Evolutionary conservation across 35 echinoderm and acorn worm genomes (phyloP), one percentile per base, ranked within the genome.

Genomic region (Amphiura filiformis): DNA sequence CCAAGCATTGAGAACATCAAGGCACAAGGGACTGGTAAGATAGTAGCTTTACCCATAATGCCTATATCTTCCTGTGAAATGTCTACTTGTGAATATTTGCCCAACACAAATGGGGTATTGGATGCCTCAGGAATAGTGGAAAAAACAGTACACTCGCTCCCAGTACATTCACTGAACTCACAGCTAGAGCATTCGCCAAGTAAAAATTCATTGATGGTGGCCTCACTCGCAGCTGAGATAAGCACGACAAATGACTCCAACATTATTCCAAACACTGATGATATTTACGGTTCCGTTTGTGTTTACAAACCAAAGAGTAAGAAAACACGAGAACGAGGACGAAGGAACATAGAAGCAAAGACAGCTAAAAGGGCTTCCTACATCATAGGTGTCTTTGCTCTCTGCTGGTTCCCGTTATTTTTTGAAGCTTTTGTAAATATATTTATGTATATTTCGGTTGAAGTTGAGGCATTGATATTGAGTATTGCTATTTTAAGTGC

Each of bases 391-490:
- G 82, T 89, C 4, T 97, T 97, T 65, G 80, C 83, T 39, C 22
- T 97, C 31, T 97, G 94, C 75, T 97, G 94, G 94, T 39, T 97
- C 44, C 94, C 94, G 35, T 75, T 97, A 15, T 89, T 86, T 75
- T 65, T 93, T 18, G 52, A 87, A 44, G 87, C 94, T 14, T 89
- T 85, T 39, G 35, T 87, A 41, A 57, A 89, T 26, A 38, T 87
- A 33, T 41, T 78, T n/a, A 75, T 75, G 22, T 26, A 88, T n/a
- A 33, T 81, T 52, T 35, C 44, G 13, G 28, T 79, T 28, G 84
- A 89, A n/a, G 87, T 90, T 34, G 76, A 89, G 32, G 65, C 90
- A 32, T 88, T 95, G 32, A 39, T 87, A 31, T 61, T 78, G 4
- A 77, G 76, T 52, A 79, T 92, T 0, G 91, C 91, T 22, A 64